Conservation (phyloP, 2,888 invertebrate species). For the Apotomis turbidana region DNA sequence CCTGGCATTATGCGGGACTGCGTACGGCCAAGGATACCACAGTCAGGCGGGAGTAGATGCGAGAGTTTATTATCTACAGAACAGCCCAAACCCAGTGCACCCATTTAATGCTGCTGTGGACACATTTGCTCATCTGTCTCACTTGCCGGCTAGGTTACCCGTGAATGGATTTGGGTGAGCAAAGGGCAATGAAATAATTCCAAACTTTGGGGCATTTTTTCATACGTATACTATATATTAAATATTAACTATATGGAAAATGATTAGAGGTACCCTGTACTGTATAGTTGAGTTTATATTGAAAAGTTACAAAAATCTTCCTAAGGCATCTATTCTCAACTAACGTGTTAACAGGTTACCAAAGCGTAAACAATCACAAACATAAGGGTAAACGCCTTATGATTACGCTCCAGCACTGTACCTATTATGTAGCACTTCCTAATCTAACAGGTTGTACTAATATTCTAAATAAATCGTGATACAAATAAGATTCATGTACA, state of each 20-base stretch:
- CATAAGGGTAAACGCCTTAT: not conserved
- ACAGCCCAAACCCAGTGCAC: not conserved
- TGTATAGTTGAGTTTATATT: no score
- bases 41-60: conserved; percentile 6
- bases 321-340: not conserved
- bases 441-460: not conserved
- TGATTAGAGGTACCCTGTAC: no score
- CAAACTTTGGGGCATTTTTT: no score
- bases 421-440: not conserved
- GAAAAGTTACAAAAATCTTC: no score
- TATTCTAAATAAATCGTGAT: not conserved
- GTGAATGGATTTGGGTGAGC: conserved; percentile 69
- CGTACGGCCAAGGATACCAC: conserved; percentile 49
- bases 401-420: not conserved
- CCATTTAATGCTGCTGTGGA: conserved; percentile 49
- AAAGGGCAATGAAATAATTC: not conserved
- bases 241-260: no score
- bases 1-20: conserved; percentile 52
- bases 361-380: conserved; percentile 6
- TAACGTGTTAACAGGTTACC: conserved; percentile 9
- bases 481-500: not conserved
- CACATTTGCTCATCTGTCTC: conserved; percentile 46
- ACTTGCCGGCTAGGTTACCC: conserved; percentile 55
- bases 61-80: conserved; percentile 25
- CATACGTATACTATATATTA: no score